These are phyloP conservation scores for Tetragonula carbonaria DNA, from an alignment of 2,888 invertebrate species.

Conservation along the genomic window DNA sequence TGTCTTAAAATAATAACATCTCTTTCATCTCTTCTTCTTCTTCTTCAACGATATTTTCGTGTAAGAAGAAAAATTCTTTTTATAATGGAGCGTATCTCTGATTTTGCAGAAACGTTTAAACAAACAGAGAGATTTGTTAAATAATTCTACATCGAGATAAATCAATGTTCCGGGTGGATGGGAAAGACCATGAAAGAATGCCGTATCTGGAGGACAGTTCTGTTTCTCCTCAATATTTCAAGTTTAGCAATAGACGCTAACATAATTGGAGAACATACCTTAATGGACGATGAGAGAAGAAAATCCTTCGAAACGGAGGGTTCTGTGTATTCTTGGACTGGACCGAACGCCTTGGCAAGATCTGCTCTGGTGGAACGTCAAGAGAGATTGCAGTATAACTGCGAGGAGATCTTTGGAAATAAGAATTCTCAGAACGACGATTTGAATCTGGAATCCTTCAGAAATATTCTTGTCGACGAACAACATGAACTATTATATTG, in stretches of 20 bases:
- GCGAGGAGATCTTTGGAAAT: slow-evolving; percentile 73
- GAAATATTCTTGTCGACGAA: slow-evolving; percentile 94
- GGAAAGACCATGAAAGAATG: slow-evolving; percentile 74
- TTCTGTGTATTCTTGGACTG: slow-evolving; percentile 75
- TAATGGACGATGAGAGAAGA: slow-evolving; percentile 37
- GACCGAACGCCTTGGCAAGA: slow-evolving; percentile 79
- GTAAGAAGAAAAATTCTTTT: background rate
- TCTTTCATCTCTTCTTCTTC: no score
- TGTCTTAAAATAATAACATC: background rate
- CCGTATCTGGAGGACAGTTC: slow-evolving; percentile 59
- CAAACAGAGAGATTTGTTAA: background rate
- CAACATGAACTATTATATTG: slow-evolving; percentile 94
- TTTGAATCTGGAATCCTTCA: slow-evolving; percentile 86
- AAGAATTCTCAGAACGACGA: slow-evolving; percentile 46
- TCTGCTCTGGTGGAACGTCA: slow-evolving; percentile 81
- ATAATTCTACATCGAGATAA: slow-evolving; percentile 30
- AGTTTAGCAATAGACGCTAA: slow-evolving; percentile 21
- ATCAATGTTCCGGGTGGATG: slow-evolving; percentile 69
- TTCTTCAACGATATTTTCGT: background rate
- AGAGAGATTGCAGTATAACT: slow-evolving; percentile 80
- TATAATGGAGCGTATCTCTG: background rate
- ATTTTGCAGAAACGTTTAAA: slow-evolving; percentile 7
- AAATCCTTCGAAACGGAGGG: slow-evolving; percentile 49
- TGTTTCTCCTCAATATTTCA: slow-evolving; percentile 54
- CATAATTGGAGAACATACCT: slow-evolving; percentile 23